A percentile compares a stretch with the other conserved stretches of the same genome.
These are phyloP conservation scores for Apotomis turbidana DNA, from an alignment of 2,888 invertebrate species.

Conservation along the genomic window DNA sequence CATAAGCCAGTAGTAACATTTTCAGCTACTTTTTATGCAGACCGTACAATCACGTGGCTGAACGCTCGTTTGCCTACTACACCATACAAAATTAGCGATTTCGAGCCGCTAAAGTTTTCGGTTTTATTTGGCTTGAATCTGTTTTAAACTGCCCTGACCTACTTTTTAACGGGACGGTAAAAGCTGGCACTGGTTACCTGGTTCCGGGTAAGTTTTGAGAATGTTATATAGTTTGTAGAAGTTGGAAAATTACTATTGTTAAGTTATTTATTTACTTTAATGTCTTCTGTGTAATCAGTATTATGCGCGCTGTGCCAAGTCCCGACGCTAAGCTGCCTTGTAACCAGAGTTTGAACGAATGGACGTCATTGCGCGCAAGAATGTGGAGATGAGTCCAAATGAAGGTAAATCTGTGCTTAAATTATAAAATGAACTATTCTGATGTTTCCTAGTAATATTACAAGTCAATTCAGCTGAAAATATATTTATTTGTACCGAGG, in stretches of 20 bases:
- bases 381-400: too few relatives aligned
- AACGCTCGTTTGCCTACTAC: too few relatives aligned
- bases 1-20: too few relatives aligned
- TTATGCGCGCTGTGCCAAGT: too few relatives aligned
- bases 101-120: constrained; percentile 20
- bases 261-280: neutral
- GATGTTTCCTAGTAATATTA: neutral
- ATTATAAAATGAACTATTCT: neutral
- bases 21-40: too few relatives aligned
- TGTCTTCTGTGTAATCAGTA: neutral
- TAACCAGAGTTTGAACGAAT: too few relatives aligned
- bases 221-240: constrained; percentile 11
- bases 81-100: neutral
- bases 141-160: constrained; percentile 29
- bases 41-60: too few relatives aligned
- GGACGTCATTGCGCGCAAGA: too few relatives aligned
- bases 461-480: constrained; percentile 10
- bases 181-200: constrained; percentile 23
- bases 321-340: too few relatives aligned
- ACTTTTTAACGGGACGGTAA: constrained; percentile 15
- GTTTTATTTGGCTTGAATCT: constrained; percentile 22
- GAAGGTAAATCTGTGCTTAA: neutral
- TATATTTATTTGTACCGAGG: constrained; percentile 21
- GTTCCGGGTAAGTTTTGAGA: constrained; percentile 9
- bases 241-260: constrained; percentile 1